A percentile compares a stretch with the other conserved stretches of the same genome.
Evolutionary conservation across 2,888 invertebrate genomes (phyloP).

Genomic region (Drosophila anomelani): DNA sequence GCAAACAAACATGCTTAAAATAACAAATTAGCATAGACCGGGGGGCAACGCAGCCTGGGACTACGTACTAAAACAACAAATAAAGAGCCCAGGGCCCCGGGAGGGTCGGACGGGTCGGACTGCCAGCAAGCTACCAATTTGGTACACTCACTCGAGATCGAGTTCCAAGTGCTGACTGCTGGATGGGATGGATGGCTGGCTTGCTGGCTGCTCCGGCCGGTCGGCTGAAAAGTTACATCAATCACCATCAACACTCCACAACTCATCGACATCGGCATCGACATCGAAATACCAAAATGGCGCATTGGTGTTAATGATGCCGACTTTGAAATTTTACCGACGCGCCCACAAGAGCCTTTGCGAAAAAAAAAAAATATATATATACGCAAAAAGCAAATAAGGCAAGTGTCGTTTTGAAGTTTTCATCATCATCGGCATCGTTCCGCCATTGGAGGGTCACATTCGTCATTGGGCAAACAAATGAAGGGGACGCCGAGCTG

Average conservation of each 20-base stretch:
- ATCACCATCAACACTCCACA: constrained; percentile 55
- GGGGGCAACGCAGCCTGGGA: constrained; percentile 19
- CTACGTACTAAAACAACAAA: constrained; percentile 66
- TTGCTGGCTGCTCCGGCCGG: not conserved
- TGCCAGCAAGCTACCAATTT: constrained; percentile 57
- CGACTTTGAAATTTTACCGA: constrained; percentile 77
- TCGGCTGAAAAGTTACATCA: constrained; percentile 64
- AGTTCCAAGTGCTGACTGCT: constrained; percentile 41
- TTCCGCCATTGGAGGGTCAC: constrained; percentile 47
- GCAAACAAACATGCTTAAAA: constrained; percentile 80
- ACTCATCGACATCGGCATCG: constrained; percentile 48
- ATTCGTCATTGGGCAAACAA: constrained; percentile 78
- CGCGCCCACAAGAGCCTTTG: constrained; percentile 65
- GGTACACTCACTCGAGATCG: constrained; percentile 60
- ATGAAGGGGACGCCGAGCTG: constrained; percentile 68
- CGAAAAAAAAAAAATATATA: constrained; percentile 56
- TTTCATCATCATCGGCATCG: constrained; percentile 62
- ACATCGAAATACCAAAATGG: constrained; percentile 65
- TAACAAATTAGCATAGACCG: constrained; percentile 79
- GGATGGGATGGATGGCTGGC: constrained; percentile 4
- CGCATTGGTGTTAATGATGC: constrained; percentile 77
- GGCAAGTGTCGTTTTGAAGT: constrained; percentile 70
- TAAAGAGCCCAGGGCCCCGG: constrained; percentile 15
- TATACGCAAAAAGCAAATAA: constrained; percentile 50
- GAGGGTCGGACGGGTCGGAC: constrained; percentile 34